These are phyloP conservation scores for Pantherophis guttatus DNA, from an alignment of 2,113 vertebrate genomes.

Conservation along the genomic window DNA sequence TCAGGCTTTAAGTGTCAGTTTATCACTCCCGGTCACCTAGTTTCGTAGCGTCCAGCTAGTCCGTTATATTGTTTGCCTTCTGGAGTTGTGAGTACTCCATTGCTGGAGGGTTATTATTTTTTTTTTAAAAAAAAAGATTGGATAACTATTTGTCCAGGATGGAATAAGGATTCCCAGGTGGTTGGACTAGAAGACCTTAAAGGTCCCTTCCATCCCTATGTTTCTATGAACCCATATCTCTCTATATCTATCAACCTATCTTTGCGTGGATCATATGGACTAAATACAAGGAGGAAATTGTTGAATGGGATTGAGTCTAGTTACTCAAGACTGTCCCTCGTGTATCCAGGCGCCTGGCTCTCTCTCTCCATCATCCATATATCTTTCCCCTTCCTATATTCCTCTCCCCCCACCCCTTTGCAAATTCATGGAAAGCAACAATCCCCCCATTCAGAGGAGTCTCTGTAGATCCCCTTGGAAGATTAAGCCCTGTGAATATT, in stretches of 20 bases:
- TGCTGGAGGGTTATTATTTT: background rate
- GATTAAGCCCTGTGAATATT: slow-evolving; percentile 77
- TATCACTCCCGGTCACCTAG: too few species aligned
- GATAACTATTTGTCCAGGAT: background rate
- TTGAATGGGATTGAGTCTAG: slow-evolving; percentile 4
- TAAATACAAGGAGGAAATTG: background rate
- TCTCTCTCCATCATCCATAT: slow-evolving; percentile 5
- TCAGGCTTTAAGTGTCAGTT: too few species aligned
- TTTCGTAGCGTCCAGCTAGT: too few species aligned
- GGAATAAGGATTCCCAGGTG: background rate
- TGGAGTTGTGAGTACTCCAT: background rate
- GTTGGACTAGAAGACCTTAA: background rate
- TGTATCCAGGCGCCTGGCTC: slow-evolving; percentile 12
- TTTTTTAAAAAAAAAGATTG: background rate
- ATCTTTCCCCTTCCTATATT: slow-evolving; percentile 39
- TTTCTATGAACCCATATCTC: background rate
- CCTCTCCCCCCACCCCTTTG: slow-evolving; percentile 40
- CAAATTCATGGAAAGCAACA: slow-evolving; percentile 54
- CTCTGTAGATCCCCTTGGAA: slow-evolving; percentile 66
- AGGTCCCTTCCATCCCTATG: background rate
- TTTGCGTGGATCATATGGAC: background rate
- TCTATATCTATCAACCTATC: background rate
- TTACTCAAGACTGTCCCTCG: slow-evolving; percentile 11
- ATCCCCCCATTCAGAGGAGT: slow-evolving; percentile 55
- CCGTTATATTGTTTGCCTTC: background rate